Conservation (phyloP, 2,113 vertebrate species). For the Trematomus loennbergii region DNA sequence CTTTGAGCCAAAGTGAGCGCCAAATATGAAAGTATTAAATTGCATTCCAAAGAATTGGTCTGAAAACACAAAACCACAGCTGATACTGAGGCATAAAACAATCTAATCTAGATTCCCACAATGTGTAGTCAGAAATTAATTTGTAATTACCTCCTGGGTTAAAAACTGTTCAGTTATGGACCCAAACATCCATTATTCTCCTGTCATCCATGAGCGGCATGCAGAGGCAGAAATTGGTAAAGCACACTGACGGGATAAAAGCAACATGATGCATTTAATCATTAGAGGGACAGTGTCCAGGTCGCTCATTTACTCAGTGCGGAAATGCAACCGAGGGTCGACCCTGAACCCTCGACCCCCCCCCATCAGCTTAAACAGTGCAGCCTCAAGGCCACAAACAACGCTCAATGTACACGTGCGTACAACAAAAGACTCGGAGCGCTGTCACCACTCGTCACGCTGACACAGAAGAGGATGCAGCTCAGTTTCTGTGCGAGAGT, state of each 20-base stretch:
- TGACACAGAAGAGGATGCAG: constrained; percentile 53
- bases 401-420: constrained; percentile 44
- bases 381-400: constrained; percentile 36
- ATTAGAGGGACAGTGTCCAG: neutral
- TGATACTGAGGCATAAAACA: neutral
- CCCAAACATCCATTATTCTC: neutral
- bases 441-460: constrained; percentile 58
- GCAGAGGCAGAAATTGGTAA: constrained; percentile 9
- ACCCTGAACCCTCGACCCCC: constrained; percentile 48
- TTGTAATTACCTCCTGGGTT: constrained; percentile 28
- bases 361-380: neutral
- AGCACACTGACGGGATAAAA: neutral
- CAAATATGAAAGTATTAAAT: too few relatives aligned
- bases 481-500: constrained; percentile 46
- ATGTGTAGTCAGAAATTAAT: neutral
- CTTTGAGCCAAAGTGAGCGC: too few relatives aligned
- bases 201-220: constrained; percentile 16
- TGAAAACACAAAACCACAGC: too few relatives aligned
- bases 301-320: neutral
- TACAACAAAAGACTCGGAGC: constrained; percentile 61
- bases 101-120: constrained; percentile 37
- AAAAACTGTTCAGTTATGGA: neutral
- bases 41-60: too few relatives aligned
- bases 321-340: constrained; percentile 24
- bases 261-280: constrained; percentile 21